phyloP scores from a whole-genome alignment of 2,888 invertebrate species.

The Drosophila gaucha region DNA sequence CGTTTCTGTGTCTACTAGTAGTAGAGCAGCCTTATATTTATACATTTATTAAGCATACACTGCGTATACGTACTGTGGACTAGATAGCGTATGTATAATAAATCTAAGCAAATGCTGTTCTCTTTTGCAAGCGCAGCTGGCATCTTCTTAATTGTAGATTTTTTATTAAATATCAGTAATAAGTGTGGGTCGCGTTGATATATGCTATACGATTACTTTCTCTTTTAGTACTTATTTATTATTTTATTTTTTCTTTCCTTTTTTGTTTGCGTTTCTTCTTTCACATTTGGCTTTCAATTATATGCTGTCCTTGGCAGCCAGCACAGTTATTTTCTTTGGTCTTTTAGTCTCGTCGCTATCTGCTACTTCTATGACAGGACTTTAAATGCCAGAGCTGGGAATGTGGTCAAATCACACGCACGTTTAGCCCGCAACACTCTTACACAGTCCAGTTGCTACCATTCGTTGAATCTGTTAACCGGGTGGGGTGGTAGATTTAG shows the following conservation, averaged over 20 bases:
- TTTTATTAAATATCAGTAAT: too few species aligned
- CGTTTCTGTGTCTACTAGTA: too few species aligned
- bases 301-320: slow-evolving; percentile 13
- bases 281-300: slow-evolving; percentile 45
- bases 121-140: not conserved
- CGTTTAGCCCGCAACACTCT: slow-evolving; percentile 34
- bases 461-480: slow-evolving; percentile 19
- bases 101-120: not conserved
- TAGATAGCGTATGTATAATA: not conserved
- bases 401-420: slow-evolving; percentile 58
- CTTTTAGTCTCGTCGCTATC: not conserved
- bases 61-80: not conserved
- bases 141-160: not conserved
- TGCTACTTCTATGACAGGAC: slow-evolving; percentile 29
- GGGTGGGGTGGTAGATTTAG: not conserved
- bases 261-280: not conserved
- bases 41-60: too few species aligned
- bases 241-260: not conserved
- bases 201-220: slow-evolving; percentile 1
- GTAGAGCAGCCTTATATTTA: too few species aligned
- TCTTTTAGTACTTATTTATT: not conserved
- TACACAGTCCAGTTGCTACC: slow-evolving; percentile 51
- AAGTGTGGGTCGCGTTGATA: slow-evolving; percentile 6
- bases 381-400: slow-evolving; percentile 34
- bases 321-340: not conserved